Evolutionary conservation across 2,797 vertebrate genomes (phyloP).

Genomic region (Gallinago nigripennis): DNA sequence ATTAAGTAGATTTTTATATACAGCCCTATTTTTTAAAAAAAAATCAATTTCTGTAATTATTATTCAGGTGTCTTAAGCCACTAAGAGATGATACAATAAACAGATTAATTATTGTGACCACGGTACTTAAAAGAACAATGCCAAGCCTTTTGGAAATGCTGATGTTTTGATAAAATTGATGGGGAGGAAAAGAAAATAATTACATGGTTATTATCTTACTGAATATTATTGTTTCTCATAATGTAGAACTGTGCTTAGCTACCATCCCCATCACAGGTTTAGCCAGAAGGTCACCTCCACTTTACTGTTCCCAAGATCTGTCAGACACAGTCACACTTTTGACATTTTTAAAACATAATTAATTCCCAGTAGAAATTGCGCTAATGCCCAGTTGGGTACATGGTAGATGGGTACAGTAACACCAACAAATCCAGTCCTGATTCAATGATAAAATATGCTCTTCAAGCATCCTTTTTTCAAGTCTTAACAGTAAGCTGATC

Average conservation of each 20-base stretch:
- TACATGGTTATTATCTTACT: neutral
- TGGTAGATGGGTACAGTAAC: neutral
- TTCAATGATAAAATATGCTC: neutral
- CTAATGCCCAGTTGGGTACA: neutral
- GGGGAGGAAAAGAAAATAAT: neutral
- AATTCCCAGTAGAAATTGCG: neutral
- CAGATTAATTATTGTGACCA: neutral
- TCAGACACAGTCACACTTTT: neutral
- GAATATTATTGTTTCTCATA: neutral
- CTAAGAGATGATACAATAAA: neutral
- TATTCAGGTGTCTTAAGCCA: neutral
- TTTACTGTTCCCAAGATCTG: neutral
- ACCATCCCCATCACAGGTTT: neutral
- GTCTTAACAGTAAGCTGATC: neutral
- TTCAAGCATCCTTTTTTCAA: neutral
- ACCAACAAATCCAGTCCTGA: neutral
- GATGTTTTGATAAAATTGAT: neutral
- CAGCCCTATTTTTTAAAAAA: neutral
- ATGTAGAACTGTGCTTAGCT: neutral
- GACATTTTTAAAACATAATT: neutral
- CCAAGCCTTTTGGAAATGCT: neutral
- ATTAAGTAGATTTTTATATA: neutral
- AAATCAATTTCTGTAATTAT: neutral
- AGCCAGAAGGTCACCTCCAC: neutral
- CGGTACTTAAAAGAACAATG: neutral